Base-by-base conservation (phyloP, 2,113 vertebrate species). In the Neomonachus schauinslandi region DNA sequence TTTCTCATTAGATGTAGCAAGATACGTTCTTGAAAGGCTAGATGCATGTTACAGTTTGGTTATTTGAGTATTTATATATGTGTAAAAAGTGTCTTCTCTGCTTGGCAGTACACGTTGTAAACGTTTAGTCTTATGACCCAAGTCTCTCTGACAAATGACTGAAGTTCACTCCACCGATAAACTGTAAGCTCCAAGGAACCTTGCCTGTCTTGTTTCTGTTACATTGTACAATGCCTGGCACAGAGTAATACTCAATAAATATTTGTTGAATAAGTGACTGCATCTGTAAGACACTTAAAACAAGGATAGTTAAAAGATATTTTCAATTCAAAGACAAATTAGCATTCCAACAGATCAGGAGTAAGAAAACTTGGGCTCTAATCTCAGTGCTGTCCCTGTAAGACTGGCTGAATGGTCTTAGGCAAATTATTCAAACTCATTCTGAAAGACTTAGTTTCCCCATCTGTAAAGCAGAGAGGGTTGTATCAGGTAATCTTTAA, bases 281-380 rank as follows among this genome's bases (percentile, higher is more conserved):
- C 55, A 93, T 92, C 79, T 69, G 12, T 69, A 83, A 84, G 61
- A 95, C 63, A 59, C 55, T 95, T 57, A 84, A 92, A 92, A 95
- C 71, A 91, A 76, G 46, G 8, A 26, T 12, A 87, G 91, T 80
- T 91, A 92, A 95, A 82, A 82, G 19, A 57, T 42, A 61, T 85
- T 91, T 84, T 89, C 46, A 83, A 84, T 69, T 96, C 36, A 51
- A 90, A 72, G 31, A 84, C 79, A 91, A 91, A 8, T 53, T 11
- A 80, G 15, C n/a, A 26, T 87, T 55, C 46, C 11, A 91, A 93
- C 1, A 67, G 39, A 55, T 2, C 13, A 79, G 59, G n/a, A 55
- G 57, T 86, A 28, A 76, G n/a, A 88, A 90, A 49, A 69, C 5
- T 7, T 63, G 18, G 33, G 21, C 49, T 95, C 14, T 87, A 74